Conservation (phyloP, 2,113 vertebrate species). For the Probosciger aterrimus region DNA sequence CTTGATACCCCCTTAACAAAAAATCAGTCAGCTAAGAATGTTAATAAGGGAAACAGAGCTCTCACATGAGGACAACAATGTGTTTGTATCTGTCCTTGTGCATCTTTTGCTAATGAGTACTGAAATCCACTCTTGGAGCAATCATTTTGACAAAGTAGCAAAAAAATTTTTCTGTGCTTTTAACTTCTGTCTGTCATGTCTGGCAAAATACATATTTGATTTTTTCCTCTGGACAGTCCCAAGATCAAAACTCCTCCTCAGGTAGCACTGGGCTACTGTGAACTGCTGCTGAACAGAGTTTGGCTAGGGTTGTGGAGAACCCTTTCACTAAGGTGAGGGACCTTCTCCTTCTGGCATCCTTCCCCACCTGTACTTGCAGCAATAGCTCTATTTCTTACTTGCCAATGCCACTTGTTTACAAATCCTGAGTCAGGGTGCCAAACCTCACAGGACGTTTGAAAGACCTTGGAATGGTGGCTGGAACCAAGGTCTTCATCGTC, state of each 20-base stretch:
- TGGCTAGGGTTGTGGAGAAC: neutral
- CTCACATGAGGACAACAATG: neutral
- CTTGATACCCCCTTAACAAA: neutral
- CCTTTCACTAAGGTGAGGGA: neutral
- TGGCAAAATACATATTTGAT: neutral
- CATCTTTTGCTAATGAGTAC: neutral
- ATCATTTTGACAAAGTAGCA: neutral
- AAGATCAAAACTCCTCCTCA: neutral
- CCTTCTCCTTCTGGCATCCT: neutral
- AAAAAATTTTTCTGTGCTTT: neutral
- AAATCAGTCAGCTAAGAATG: neutral
- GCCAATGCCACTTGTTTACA: neutral
- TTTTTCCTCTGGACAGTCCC: neutral
- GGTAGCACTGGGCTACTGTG: neutral
- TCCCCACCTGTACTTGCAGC: neutral
- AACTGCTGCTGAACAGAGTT: neutral
- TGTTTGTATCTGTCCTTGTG: neutral
- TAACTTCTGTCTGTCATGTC: neutral
- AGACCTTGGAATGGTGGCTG: neutral
- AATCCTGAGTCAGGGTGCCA: neutral
- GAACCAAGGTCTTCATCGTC: neutral
- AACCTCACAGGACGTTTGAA: conserved; percentile 31
- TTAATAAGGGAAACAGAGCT: neutral
- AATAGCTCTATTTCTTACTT: neutral
- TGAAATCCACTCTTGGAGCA: neutral